Percentiles rank a stretch among this genome's conserved stretches.
These are phyloP conservation scores for Biston betularia DNA, from an alignment of 2,888 invertebrate species.

Conservation along the genomic window DNA sequence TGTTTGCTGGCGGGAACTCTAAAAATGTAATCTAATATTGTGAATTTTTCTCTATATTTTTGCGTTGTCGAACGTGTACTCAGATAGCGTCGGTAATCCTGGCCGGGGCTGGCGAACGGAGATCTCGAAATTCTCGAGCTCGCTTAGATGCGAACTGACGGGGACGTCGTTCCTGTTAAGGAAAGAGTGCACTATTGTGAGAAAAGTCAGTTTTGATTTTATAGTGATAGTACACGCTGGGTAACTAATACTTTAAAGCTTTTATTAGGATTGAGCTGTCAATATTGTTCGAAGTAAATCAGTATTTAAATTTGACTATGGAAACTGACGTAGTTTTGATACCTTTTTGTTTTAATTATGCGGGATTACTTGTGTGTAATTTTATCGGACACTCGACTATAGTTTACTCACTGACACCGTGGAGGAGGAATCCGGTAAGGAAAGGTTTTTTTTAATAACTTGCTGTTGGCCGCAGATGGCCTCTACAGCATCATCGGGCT, in stretches of 20 bases:
- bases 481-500: too few species aligned
- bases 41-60: slow-evolving; percentile 41
- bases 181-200: slow-evolving; percentile 7
- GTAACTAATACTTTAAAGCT: not conserved
- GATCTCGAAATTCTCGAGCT: slow-evolving; percentile 12
- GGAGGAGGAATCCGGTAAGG: too few species aligned
- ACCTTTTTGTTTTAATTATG: too few species aligned
- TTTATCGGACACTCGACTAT: too few species aligned
- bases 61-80: slow-evolving; percentile 37
- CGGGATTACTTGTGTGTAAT: too few species aligned
- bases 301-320: too few species aligned
- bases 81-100: slow-evolving; percentile 37
- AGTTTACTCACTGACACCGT: too few species aligned
- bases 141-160: slow-evolving; percentile 18
- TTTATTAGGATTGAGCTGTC: not conserved
- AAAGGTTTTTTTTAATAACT: too few species aligned
- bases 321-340: too few species aligned
- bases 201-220: not conserved
- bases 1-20: not conserved
- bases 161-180: slow-evolving; percentile 1
- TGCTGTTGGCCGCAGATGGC: too few species aligned
- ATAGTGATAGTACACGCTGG: not conserved
- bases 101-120: slow-evolving; percentile 35
- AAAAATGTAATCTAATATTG: slow-evolving; percentile 23
- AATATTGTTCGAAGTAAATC: not conserved